Base-by-base conservation (phyloP, 2,797 vertebrate genomes). In the Sebastes minor region DNA sequence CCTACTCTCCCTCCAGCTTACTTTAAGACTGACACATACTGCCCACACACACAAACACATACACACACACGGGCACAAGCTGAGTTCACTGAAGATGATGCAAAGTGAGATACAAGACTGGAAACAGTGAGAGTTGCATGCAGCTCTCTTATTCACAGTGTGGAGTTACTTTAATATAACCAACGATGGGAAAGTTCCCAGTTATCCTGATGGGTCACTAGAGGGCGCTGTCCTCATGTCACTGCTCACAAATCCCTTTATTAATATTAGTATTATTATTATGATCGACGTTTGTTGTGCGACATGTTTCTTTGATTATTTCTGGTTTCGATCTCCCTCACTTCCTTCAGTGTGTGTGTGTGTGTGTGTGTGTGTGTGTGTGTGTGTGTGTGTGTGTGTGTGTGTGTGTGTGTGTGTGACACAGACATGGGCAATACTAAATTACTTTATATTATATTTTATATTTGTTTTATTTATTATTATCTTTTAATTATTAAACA, bases 181-280 rank as follows among this genome's bases (percentile, higher is more conserved):
- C 32, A 55, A 61, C 35, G 25, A 33, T 18, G 42, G 22, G 67
- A 52, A 46, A 18, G 64, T 67, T 70, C 53, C 38, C 33, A 61
- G 53, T 25, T 20, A 46, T 81, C 25, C 28, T 18, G 56, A 8
- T 65, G 63, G 0, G 80, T 90, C 93, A 74, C 91, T 90, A 94
- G 93, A 92, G 92, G 67, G 91, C 91, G 91, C 93, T 95, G 81
- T 88, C 63, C 22, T 18, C 10, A 28, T 20, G 46, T 65, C 62
- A 70, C 74, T 4, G 8, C 30, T 20, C 32, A 74, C 25, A 61
- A 74, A 33, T 5, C 64, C 64, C 30, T 27, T 16, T n/a, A 63
- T 66, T 57, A 49, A 27, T 1, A 0, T 16, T 20, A 42, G 0
- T 14, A 42, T 46, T 22, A 63, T 66, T 57, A 49, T 49, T 1